phyloP scores from a whole-genome alignment of 2,888 invertebrate species.

The Caenorhabditis panamensis region DNA sequence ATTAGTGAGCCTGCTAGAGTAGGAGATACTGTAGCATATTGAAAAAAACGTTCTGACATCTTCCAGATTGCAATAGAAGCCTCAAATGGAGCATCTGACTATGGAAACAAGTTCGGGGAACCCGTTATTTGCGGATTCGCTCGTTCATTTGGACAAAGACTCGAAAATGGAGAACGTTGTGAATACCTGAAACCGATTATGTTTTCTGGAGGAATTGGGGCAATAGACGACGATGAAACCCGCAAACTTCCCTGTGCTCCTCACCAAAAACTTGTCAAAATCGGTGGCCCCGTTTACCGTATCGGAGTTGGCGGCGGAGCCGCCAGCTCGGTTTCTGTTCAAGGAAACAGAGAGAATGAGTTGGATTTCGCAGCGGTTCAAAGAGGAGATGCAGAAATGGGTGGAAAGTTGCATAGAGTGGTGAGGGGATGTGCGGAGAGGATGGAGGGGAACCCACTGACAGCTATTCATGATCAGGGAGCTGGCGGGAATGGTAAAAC shows the following conservation, averaged over 20 bases:
- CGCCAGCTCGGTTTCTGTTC: conserved; percentile 91
- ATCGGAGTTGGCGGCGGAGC: conserved; percentile 99
- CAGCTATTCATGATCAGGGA: conserved; percentile 97
- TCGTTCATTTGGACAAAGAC: conserved; percentile 90
- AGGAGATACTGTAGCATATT: background rate
- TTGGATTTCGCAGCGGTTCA: conserved; percentile 98
- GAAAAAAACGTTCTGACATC: too few relatives aligned
- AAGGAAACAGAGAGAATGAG: conserved; percentile 86
- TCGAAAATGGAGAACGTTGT: conserved; percentile 83
- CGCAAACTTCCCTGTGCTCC: conserved; percentile 53
- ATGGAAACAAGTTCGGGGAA: conserved; percentile 98
- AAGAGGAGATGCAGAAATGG: conserved; percentile 97
- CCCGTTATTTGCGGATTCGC: conserved; percentile 94
- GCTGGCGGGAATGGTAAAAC: conserved; percentile 89
- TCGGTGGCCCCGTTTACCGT: conserved; percentile 97
- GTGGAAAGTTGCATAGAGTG: conserved; percentile 94
- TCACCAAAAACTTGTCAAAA: conserved; percentile 88
- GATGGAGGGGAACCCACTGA: conserved; percentile 88
- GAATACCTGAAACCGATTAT: conserved; percentile 99
- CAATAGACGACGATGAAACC: conserved; percentile 84
- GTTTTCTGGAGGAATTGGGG: conserved; percentile 97
- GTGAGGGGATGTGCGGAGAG: conserved; percentile 93
- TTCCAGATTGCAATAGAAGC: conserved; percentile 88
- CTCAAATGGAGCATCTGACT: conserved; percentile 97
- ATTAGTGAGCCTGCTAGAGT: conserved; percentile 93